Percentiles rank a stretch among this genome's conserved stretches.
phyloP scores from a whole-genome alignment of 2,888 invertebrate genomes.

The Gymnosoma rotundatum region DNA sequence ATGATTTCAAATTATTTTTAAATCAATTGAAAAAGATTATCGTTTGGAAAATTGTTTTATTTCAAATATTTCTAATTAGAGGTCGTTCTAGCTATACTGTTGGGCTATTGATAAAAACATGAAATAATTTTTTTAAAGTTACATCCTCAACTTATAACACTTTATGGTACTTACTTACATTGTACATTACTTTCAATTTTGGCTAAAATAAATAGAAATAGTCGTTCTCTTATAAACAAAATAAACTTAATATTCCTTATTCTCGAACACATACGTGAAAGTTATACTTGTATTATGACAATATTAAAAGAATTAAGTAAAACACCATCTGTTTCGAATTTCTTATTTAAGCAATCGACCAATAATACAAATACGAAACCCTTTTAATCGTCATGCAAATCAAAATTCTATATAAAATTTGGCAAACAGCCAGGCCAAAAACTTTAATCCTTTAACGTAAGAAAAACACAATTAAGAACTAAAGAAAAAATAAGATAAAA shows the following conservation, averaged over 20 bases:
- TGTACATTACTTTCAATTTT: constrained; percentile 3
- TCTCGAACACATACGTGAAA: too few relatives aligned
- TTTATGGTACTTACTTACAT: neutral
- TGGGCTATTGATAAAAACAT: too few relatives aligned
- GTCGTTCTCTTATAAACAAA: too few relatives aligned
- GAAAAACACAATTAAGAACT: neutral
- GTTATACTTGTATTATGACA: too few relatives aligned
- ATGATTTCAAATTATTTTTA: too few relatives aligned
- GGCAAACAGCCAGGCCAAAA: constrained; percentile 27
- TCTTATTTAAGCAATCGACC: constrained; percentile 53
- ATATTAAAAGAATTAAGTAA: constrained; percentile 13
- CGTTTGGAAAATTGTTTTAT: too few relatives aligned
- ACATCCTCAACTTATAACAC: too few relatives aligned
- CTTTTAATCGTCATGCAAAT: constrained; percentile 13
- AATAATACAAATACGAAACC: constrained; percentile 47
- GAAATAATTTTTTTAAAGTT: too few relatives aligned
- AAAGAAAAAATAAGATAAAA: neutral
- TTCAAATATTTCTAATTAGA: too few relatives aligned
- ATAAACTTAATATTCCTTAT: constrained; percentile 9
- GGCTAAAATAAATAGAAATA: too few relatives aligned
- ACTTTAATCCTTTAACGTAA: constrained; percentile 34
- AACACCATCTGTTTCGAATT: constrained; percentile 51
- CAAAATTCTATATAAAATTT: constrained; percentile 26
- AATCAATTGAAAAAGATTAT: too few relatives aligned
- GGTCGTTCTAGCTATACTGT: too few relatives aligned